phyloP scores from a whole-genome alignment of 1,140 invertebrate species.

The Ephestia elutella region DNA sequence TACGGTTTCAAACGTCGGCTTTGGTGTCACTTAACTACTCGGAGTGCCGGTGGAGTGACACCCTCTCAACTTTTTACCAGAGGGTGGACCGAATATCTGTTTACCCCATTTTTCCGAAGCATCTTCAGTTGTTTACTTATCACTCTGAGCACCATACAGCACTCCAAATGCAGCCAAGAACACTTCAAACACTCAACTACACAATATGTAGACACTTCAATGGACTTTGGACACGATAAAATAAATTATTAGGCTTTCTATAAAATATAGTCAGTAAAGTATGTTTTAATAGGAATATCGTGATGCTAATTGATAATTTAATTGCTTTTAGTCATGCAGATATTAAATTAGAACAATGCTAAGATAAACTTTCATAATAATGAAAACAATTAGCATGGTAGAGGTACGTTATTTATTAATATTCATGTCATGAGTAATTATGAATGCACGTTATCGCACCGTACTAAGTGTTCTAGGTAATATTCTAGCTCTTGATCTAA shows the following conservation, averaged over 20 bases:
- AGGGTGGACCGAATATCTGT: neutral
- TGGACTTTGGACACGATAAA: slow-evolving; percentile 1
- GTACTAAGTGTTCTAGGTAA: neutral
- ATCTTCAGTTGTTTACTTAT: slow-evolving; percentile 3
- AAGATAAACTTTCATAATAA: neutral
- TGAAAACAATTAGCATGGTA: slow-evolving; percentile 1
- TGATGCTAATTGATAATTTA: slow-evolving; percentile 4
- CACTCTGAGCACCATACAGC: neutral
- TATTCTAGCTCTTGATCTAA: neutral
- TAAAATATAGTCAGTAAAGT: neutral
- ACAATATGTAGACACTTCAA: neutral
- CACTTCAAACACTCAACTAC: neutral
- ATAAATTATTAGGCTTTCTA: neutral
- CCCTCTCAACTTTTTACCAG: neutral
- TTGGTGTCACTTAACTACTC: neutral
- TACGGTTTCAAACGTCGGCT: neutral
- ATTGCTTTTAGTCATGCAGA: neutral
- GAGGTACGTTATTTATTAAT: neutral
- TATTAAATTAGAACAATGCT: neutral
- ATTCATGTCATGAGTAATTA: neutral
- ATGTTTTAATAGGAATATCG: neutral
- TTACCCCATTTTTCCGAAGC: neutral
- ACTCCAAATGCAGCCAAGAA: neutral
- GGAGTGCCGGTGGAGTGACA: neutral
- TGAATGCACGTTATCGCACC: neutral